These are phyloP conservation scores for Scaptomyza reducta DNA, from an alignment of 2,888 invertebrate genomes.

Conservation along the genomic window DNA sequence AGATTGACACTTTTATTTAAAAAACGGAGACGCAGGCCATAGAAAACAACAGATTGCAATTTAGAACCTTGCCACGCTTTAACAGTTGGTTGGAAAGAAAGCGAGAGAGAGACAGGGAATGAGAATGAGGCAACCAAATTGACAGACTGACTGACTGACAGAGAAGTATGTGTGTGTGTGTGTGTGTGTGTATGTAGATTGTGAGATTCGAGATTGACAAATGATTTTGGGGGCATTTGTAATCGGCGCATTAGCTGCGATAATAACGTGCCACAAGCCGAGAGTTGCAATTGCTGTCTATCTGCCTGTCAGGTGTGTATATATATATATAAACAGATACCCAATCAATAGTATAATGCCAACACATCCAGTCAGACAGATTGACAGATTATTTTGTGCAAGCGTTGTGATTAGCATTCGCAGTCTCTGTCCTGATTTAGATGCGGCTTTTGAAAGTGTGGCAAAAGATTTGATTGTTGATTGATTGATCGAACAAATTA, in stretches of 20 bases:
- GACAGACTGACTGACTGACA: constrained; percentile 39
- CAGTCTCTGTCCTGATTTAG: constrained; percentile 9
- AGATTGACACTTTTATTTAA: constrained; percentile 75
- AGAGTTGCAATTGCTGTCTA: constrained; percentile 4
- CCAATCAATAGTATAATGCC: constrained; percentile 50
- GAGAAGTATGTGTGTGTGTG: constrained; percentile 1
- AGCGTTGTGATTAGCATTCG: constrained; percentile 41
- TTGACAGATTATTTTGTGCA: constrained; percentile 69
- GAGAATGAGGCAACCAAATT: constrained; percentile 34
- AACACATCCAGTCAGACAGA: constrained; percentile 51
- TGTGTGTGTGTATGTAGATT: constrained; percentile 30
- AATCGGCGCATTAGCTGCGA: constrained; percentile 58
- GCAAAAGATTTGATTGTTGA: constrained; percentile 31
- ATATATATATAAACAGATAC: constrained; percentile 23
- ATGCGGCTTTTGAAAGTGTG: constrained; percentile 8
- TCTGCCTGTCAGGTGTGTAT: constrained; percentile 23
- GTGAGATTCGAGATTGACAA: constrained; percentile 34
- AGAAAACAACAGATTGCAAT: constrained; percentile 64
- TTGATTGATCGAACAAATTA: constrained; percentile 34
- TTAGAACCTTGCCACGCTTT: constrained; percentile 60
- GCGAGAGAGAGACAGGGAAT: background rate
- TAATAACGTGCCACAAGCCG: constrained; percentile 57
- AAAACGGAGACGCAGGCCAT: constrained; percentile 26
- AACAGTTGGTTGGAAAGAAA: background rate
- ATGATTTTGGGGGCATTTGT: constrained; percentile 51